phyloP scores from a whole-genome alignment of 2,888 invertebrate species.

The Drosophila koepferae region DNA sequence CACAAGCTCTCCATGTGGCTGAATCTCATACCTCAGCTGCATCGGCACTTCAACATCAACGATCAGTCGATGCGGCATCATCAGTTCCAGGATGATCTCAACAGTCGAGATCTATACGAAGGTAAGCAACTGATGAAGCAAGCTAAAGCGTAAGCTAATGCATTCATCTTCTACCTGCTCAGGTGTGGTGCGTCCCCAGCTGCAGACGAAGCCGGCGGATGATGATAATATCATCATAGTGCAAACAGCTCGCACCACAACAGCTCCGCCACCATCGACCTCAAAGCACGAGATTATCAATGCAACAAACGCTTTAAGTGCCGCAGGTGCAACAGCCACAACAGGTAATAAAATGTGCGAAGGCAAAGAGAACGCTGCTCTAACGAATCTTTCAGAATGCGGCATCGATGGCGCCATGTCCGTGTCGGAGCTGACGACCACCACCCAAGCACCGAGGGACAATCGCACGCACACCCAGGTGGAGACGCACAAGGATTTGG shows the following conservation, averaged over 20 bases:
- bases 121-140: constrained; percentile 85
- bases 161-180: fast-evolving
- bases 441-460: constrained; percentile 84
- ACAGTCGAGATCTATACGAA: constrained; percentile 88
- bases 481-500: constrained; percentile 80
- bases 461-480: constrained; percentile 70
- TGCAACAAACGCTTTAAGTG: constrained; percentile 44
- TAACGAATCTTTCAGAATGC: constrained; percentile 60
- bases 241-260: constrained; percentile 69
- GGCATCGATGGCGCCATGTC: constrained; percentile 81
- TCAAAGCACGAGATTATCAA: constrained; percentile 82
- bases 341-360: constrained; percentile 71
- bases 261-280: constrained; percentile 68
- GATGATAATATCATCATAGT: constrained; percentile 81
- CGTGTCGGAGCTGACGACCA: constrained; percentile 77
- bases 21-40: constrained; percentile 95
- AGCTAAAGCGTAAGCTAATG: neutral
- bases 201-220: constrained; percentile 83
- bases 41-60: constrained; percentile 91
- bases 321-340: constrained; percentile 74
- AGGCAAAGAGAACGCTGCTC: neutral
- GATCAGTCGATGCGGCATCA: constrained; percentile 95
- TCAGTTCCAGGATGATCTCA: constrained; percentile 91
- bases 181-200: constrained; percentile 92
- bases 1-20: constrained; percentile 97